Conservation (phyloP, 2,888 invertebrate genomes). For the Nemurella pictetii region DNA sequence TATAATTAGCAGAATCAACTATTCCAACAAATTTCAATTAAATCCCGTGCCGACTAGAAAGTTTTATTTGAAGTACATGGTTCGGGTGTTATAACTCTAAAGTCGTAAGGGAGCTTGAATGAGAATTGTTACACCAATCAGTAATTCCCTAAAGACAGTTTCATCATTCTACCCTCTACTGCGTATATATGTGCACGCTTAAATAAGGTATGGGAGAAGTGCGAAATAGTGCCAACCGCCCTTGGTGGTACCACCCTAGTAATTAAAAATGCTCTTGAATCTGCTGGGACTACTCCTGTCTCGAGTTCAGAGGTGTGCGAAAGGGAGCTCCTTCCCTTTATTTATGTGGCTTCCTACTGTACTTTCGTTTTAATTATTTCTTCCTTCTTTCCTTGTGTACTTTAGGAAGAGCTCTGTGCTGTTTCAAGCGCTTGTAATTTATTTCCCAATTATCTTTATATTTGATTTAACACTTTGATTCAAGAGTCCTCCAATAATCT, state of each 20-base stretch:
- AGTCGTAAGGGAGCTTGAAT: slow-evolving; percentile 1
- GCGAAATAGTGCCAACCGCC: slow-evolving; percentile 13
- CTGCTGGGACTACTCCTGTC: background rate
- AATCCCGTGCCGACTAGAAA: background rate
- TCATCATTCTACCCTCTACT: slow-evolving; percentile 15
- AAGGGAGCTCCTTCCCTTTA: background rate
- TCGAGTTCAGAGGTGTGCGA: background rate
- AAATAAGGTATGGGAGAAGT: background rate
- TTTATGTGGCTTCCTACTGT: slow-evolving; percentile 16
- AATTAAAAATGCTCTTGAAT: slow-evolving; percentile 24
- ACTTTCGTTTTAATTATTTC: slow-evolving; percentile 25
- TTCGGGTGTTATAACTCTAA: background rate
- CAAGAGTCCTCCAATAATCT: background rate
- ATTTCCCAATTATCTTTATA: slow-evolving; percentile 23
- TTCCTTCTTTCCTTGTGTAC: slow-evolving; percentile 14
- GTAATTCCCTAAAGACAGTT: slow-evolving; percentile 21
- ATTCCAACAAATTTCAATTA: background rate
- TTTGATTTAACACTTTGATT: background rate
- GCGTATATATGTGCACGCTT: too few relatives aligned
- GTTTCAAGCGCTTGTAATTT: slow-evolving; percentile 2
- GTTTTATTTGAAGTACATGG: background rate
- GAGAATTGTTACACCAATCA: slow-evolving; percentile 20
- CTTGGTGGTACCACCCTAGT: background rate
- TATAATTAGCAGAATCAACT: background rate
- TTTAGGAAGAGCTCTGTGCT: background rate